These are phyloP conservation scores for Aromia moschata DNA, from an alignment of 2,888 invertebrate genomes.

Conservation along the genomic window DNA sequence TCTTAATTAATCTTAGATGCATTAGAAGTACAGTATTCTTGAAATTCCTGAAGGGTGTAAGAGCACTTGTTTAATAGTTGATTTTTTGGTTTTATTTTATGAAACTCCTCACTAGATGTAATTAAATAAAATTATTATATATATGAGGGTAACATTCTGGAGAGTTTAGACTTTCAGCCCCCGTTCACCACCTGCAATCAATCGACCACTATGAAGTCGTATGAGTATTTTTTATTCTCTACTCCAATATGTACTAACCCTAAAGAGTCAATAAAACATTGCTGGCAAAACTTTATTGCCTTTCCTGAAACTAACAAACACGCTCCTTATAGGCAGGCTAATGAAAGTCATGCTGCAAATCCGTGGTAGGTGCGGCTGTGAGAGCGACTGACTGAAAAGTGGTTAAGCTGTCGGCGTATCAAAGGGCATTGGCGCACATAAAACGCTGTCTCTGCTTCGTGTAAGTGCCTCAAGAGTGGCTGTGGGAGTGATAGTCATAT, in stretches of 20 bases:
- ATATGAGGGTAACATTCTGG: too few relatives aligned
- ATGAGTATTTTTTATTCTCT: too few relatives aligned
- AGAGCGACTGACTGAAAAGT: conserved; percentile 28
- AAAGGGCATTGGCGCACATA: conserved; percentile 43
- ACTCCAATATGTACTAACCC: conserved; percentile 5
- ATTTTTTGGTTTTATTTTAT: too few relatives aligned
- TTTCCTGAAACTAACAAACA: conserved; percentile 28
- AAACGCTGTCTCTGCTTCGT: conserved; percentile 45
- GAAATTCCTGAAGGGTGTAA: too few relatives aligned
- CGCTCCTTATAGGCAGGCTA: conserved; percentile 27
- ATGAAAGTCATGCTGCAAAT: conserved; percentile 32
- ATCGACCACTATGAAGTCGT: too few relatives aligned
- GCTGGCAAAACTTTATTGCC: conserved; percentile 21
- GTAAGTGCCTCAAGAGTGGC: conserved; percentile 42
- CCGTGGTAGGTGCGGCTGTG: conserved; percentile 33
- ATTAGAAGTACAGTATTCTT: too few relatives aligned
- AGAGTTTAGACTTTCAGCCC: too few relatives aligned
- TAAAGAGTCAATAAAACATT: conserved; percentile 15
- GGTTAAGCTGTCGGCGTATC: conserved; percentile 39
- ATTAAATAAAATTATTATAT: too few relatives aligned
- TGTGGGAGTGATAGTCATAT: conserved; percentile 43
- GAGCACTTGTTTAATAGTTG: too few relatives aligned
- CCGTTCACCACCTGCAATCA: too few relatives aligned
- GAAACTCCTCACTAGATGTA: too few relatives aligned
- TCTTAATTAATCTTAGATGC: too few relatives aligned